Base-by-base conservation (phyloP, 2,113 vertebrate genomes). In the Rattus rattus region DNA sequence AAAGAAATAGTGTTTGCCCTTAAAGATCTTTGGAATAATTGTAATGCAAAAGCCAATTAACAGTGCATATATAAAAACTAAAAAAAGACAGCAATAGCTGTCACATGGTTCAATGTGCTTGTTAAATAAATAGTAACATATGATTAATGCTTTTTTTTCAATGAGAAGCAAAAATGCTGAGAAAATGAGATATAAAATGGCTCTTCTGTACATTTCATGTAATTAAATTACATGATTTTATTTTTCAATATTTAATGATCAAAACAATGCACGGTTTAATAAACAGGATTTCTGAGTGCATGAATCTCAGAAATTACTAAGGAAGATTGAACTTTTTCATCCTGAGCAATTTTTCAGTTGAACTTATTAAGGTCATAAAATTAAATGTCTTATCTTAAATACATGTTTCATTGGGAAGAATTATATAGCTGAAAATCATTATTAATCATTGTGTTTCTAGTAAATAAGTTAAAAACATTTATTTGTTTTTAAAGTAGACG, bases 61-160 rank as follows among this genome's bases (percentile, higher is more conserved):
- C n/a, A 84, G 92, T 91, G 75, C 26, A 92, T 95, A 93, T 94
- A 95, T 97, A 89, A 91, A 95, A 96, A 85, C 65, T 43, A 88
- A 84, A 88, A 80, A 95, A 96, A 69, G 59, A 86, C 22, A 70
- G 72, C 61, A 75, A 56, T 90, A 65, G 65, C 81, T 92, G 70
- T 90, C 75, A 65, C 30, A 65, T 84, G 70, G 54, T 90, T 96
- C 67, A 91, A 43, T 59, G 49, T 84, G 19, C 54, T 95, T 97
- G 81, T 70, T 96, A 91, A 96, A 85, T 95, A 96, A 95, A 96
- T 54, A 43, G 56, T 76, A 93, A 36, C 12, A 67, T 75, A 24
- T 8, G 36, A 70, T 88, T 92, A 93, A 86, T 96, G 59, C 61
- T 83, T 90, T 63, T 93, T 94, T 92, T 30, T 30, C 69, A 61